A percentile compares a stretch with the other conserved stretches of the same genome.
phyloP scores from a whole-genome alignment of 2,797 vertebrate species.

The Ctenopoma multispine region DNA sequence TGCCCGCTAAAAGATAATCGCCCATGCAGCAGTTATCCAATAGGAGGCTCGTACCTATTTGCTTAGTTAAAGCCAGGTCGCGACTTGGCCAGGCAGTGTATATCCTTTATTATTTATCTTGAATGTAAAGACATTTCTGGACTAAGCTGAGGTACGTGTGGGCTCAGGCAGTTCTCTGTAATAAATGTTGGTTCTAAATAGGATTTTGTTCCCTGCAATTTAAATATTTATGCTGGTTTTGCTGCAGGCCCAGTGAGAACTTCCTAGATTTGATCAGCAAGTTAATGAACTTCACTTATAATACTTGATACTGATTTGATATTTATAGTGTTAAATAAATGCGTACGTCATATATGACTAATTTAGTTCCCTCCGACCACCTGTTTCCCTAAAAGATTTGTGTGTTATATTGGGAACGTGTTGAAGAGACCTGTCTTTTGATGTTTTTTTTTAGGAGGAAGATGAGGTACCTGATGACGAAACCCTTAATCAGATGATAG shows the following conservation, averaged over 20 bases:
- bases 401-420: neutral
- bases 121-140: neutral
- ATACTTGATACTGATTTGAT: too few species aligned
- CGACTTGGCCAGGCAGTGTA: too few species aligned
- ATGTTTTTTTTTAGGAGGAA: slow-evolving; percentile 88
- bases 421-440: neutral
- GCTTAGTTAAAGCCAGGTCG: too few species aligned
- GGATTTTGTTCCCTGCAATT: neutral
- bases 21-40: too few species aligned
- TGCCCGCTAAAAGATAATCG: too few species aligned
- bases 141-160: neutral
- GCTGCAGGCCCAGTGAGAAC: neutral
- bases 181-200: neutral
- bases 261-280: slow-evolving; percentile 17
- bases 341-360: neutral
- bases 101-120: neutral
- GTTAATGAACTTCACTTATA: too few species aligned
- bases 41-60: too few species aligned
- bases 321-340: too few species aligned
- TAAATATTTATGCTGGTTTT: slow-evolving; percentile 11
- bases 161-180: neutral
- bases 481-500: slow-evolving; percentile 99
- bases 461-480: slow-evolving; percentile 99
- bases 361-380: slow-evolving; percentile 5
- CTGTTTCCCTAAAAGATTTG: neutral